A percentile compares a stretch with the other conserved stretches of the same genome.
Conservation (phyloP, 37 sponge, comb jelly and placozoan species). For the Beroe forskalii region DNA sequence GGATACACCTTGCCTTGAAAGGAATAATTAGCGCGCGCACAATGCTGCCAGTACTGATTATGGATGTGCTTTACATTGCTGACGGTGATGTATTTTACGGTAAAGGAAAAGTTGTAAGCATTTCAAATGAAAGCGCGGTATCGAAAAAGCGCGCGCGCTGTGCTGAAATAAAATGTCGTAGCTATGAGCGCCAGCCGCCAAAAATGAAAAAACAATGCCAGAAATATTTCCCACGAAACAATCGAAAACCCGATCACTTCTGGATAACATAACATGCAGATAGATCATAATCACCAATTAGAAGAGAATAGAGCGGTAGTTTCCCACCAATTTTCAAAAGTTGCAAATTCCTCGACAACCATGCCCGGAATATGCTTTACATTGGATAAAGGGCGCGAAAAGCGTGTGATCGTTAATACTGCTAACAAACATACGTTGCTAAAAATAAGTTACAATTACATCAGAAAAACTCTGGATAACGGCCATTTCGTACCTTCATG, state of each 20-base stretch:
- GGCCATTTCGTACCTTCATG: conserved; percentile 16
- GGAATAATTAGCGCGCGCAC: conserved; percentile 56
- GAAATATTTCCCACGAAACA: background rate
- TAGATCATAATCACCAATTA: too few relatives aligned
- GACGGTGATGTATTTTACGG: conserved; percentile 62
- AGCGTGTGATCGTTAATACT: conserved; percentile 47
- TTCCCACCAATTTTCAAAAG: background rate
- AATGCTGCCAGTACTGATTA: conserved; percentile 10
- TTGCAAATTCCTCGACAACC: background rate
- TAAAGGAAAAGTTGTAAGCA: conserved; percentile 46
- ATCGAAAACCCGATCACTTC: too few relatives aligned
- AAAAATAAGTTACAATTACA: background rate
- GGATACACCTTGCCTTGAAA: background rate
- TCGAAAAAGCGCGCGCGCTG: conserved; percentile 46
- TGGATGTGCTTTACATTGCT: conserved; percentile 47
- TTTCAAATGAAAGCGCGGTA: conserved; percentile 9
- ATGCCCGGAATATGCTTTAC: background rate
- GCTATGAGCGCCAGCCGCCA: background rate
- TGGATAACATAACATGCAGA: too few relatives aligned
- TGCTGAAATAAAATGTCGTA: background rate
- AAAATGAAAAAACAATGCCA: background rate
- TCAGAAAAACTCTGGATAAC: background rate
- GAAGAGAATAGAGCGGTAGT: too few relatives aligned
- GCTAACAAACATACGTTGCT: background rate
- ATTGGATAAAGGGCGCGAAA: conserved; percentile 2